A percentile compares a stretch with the other conserved stretches of the same genome.
Evolutionary conservation across 1,140 invertebrate species (phyloP).

Genomic region (Riptortus pedestris): DNA sequence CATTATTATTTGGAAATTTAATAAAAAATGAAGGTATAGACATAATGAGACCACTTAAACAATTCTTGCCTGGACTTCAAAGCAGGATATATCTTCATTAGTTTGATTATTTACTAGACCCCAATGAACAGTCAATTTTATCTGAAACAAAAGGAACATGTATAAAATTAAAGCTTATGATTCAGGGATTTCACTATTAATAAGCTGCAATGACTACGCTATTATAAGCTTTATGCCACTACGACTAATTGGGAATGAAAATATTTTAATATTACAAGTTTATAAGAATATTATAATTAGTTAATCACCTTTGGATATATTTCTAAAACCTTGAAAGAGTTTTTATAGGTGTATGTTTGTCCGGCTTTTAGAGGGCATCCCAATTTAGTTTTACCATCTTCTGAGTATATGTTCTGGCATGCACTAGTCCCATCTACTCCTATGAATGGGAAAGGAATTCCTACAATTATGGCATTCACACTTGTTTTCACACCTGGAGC

Average conservation of each 20-base stretch:
- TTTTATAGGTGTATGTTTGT: slow-evolving; percentile 54
- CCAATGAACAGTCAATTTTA: background rate
- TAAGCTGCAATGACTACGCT: background rate
- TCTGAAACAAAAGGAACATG: background rate
- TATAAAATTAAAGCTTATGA: background rate
- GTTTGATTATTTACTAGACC: background rate
- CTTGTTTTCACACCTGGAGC: slow-evolving; percentile 40
- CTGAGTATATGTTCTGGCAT: slow-evolving; percentile 50
- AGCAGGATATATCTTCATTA: background rate
- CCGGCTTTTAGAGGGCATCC: slow-evolving; percentile 55
- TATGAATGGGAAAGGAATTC: slow-evolving; percentile 55
- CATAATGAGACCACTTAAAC: background rate
- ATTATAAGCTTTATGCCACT: background rate
- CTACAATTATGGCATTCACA: slow-evolving; percentile 49
- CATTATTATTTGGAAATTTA: too few species aligned
- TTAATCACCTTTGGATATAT: slow-evolving; percentile 53
- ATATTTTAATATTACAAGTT: background rate
- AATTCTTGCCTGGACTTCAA: background rate
- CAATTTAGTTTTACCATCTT: slow-evolving; percentile 43
- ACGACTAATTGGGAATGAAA: background rate
- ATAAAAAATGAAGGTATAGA: too few species aligned
- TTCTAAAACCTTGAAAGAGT: slow-evolving; percentile 50
- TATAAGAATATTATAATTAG: background rate
- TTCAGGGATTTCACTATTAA: background rate
- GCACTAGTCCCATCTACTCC: slow-evolving; percentile 60